phyloP scores from a whole-genome alignment of 1,140 invertebrate species.

The Druon quercuslanigerum region DNA sequence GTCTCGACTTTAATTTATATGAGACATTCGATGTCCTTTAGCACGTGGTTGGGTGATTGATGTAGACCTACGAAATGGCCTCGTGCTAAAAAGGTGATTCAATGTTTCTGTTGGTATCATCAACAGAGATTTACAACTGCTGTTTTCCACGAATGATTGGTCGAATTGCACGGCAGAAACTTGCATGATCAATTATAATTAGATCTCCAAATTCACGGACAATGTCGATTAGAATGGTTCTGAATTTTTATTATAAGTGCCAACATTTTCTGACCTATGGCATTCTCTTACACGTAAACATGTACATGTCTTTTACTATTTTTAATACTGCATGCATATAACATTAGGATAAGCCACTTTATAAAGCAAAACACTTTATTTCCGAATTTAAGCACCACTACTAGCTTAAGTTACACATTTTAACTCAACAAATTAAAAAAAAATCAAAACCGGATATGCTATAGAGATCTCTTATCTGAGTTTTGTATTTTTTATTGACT shows the following conservation, averaged over 20 bases:
- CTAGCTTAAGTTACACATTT: no score
- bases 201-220: constrained; percentile 9
- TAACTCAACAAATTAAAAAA: no score
- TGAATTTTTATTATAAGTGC: not conserved
- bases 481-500: no score
- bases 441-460: no score
- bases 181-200: not conserved
- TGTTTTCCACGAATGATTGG: constrained; percentile 50
- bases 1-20: constrained; percentile 31
- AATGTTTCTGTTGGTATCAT: constrained; percentile 24
- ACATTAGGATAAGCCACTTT: no score
- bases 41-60: constrained; percentile 1
- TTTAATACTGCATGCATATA: no score
- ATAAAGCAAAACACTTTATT: no score
- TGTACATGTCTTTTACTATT: no score
- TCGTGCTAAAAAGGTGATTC: constrained; percentile 47
- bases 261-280: not conserved
- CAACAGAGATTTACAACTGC: constrained; percentile 48
- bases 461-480: no score
- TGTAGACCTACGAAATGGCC: constrained; percentile 39
- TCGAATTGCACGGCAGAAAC: constrained; percentile 29
- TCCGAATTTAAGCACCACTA: no score
- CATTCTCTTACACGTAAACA: no score
- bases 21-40: constrained; percentile 3
- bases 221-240: not conserved